Evolutionary conservation across 1,140 invertebrate genomes (phyloP).

Genomic region (Parapsyche elsis): DNA sequence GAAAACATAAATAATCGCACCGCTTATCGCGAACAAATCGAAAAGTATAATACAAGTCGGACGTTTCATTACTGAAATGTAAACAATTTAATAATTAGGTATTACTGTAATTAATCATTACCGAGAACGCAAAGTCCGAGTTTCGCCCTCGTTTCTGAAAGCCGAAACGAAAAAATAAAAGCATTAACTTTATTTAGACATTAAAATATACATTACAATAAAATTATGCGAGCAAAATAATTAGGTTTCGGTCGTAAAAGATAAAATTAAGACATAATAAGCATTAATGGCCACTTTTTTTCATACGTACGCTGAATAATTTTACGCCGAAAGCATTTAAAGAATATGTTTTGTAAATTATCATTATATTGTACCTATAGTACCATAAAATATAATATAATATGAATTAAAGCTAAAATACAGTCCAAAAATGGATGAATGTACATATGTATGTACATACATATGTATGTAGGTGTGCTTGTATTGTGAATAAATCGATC

Average conservation of each 20-base stretch:
- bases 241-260: constrained; percentile 26
- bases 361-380: too few species aligned
- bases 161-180: background rate
- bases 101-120: constrained; percentile 25
- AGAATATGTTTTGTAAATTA: background rate
- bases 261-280: constrained; percentile 25
- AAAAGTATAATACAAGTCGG: background rate
- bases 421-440: too few species aligned
- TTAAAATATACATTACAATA: constrained; percentile 8
- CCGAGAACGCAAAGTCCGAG: background rate
- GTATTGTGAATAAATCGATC: too few species aligned
- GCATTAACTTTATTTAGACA: constrained; percentile 7
- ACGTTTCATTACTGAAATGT: constrained; percentile 10
- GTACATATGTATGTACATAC: too few species aligned
- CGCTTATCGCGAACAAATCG: constrained; percentile 3
- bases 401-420: too few species aligned
- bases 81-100: constrained; percentile 30
- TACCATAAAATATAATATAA: too few species aligned
- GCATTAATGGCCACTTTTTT: constrained; percentile 9
- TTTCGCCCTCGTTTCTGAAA: background rate
- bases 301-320: background rate
- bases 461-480: too few species aligned
- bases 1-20: constrained; percentile 15
- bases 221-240: constrained; percentile 26
- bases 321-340: background rate